phyloP scores from a whole-genome alignment of 2,113 vertebrate species.

The Siniperca chuatsi region DNA sequence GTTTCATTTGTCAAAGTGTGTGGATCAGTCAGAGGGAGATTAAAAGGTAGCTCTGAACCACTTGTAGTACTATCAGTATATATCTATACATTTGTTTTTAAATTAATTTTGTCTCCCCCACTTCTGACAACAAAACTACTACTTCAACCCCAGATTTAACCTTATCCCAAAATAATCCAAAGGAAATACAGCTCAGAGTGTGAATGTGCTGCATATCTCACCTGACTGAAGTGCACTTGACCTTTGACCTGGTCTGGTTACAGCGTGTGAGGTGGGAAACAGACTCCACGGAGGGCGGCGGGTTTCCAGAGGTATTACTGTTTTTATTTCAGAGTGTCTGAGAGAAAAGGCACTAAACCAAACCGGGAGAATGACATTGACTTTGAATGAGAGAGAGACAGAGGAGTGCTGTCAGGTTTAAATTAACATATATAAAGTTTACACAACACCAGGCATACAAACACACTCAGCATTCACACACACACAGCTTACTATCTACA shows the following conservation, averaged over 20 bases:
- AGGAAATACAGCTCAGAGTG: background rate
- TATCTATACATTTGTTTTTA: too few species aligned
- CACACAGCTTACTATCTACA: slow-evolving; percentile 45
- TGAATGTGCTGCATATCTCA: background rate
- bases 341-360: slow-evolving; percentile 89
- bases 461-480: slow-evolving; percentile 32
- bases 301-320: slow-evolving; percentile 80
- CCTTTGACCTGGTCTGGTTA: background rate
- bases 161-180: background rate
- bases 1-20: background rate
- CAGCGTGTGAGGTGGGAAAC: background rate
- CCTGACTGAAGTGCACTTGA: background rate
- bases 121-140: too few species aligned
- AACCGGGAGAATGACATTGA: slow-evolving; percentile 75
- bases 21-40: background rate
- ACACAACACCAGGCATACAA: slow-evolving; percentile 46
- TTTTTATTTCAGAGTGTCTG: slow-evolving; percentile 85
- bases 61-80: too few species aligned
- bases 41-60: background rate
- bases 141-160: too few species aligned
- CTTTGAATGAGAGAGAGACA: slow-evolving; percentile 29
- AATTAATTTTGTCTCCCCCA: too few species aligned
- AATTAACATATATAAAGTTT: slow-evolving; percentile 56
- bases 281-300: background rate
- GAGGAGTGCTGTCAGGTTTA: slow-evolving; percentile 39